These are phyloP conservation scores for Macrocentrus cingulum DNA, from an alignment of 1,140 invertebrate species.

Conservation along the genomic window DNA sequence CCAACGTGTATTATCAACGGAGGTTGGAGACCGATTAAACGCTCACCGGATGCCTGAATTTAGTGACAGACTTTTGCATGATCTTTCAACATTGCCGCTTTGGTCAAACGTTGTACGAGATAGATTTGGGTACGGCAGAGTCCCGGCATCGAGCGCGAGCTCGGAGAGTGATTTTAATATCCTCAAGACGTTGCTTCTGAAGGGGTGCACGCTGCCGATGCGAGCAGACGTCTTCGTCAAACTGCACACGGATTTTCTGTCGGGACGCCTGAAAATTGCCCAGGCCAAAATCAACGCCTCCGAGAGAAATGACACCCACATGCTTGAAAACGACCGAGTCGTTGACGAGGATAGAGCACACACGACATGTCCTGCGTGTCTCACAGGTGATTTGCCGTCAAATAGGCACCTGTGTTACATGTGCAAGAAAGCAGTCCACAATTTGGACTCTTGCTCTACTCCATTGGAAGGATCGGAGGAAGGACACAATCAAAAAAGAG, in stretches of 20 bases:
- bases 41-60: conserved; percentile 12
- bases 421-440: conserved; percentile 22
- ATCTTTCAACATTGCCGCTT: conserved; percentile 24
- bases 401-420: conserved; percentile 25
- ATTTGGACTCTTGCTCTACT: conserved; percentile 20
- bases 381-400: background rate
- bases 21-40: conserved; percentile 15
- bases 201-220: conserved; percentile 12
- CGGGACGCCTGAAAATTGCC: conserved; percentile 11
- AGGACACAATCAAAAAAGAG: conserved; percentile 24
- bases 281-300: background rate
- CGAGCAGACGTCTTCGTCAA: conserved; percentile 28
- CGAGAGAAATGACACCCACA: background rate
- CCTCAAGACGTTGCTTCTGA: conserved; percentile 29
- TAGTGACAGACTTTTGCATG: conserved; percentile 16
- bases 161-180: conserved; percentile 32
- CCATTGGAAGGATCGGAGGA: conserved; percentile 18
- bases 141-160: conserved; percentile 30
- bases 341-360: background rate
- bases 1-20: background rate
- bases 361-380: background rate
- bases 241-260: conserved; percentile 24
- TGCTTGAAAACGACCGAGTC: background rate
- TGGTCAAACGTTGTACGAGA: conserved; percentile 25
- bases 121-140: conserved; percentile 30